phyloP scores from a whole-genome alignment of 2,888 invertebrate species.

The Ferrisia virgata region DNA sequence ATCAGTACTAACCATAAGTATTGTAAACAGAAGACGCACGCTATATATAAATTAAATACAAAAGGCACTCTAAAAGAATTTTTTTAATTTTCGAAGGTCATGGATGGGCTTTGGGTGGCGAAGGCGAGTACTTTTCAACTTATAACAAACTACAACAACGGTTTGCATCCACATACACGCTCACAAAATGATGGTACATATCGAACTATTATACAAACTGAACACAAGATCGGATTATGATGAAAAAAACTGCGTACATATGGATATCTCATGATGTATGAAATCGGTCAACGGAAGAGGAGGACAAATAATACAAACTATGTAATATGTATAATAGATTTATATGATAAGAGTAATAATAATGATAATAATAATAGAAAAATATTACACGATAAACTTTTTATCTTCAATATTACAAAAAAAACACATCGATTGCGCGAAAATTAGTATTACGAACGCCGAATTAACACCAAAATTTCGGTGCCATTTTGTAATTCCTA shows the following conservation, averaged over 20 bases:
- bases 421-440: neutral
- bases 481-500: neutral
- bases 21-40: neutral
- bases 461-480: neutral
- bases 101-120: neutral
- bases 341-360: too few relatives aligned
- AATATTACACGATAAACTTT: slow-evolving; percentile 17
- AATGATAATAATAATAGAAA: slow-evolving; percentile 5
- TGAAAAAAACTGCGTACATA: neutral
- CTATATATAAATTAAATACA: neutral
- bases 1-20: neutral
- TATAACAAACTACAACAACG: neutral
- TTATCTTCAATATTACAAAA: slow-evolving; percentile 1
- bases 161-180: neutral
- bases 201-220: slow-evolving; percentile 8
- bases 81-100: too few relatives aligned
- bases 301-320: neutral
- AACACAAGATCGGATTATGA: neutral
- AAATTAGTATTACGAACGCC: neutral
- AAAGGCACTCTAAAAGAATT: neutral
- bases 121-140: neutral
- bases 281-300: neutral
- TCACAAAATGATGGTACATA: neutral
- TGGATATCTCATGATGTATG: neutral
- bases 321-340: neutral